phyloP scores from a whole-genome alignment of 2,113 vertebrate genomes.

The Colius striatus region DNA sequence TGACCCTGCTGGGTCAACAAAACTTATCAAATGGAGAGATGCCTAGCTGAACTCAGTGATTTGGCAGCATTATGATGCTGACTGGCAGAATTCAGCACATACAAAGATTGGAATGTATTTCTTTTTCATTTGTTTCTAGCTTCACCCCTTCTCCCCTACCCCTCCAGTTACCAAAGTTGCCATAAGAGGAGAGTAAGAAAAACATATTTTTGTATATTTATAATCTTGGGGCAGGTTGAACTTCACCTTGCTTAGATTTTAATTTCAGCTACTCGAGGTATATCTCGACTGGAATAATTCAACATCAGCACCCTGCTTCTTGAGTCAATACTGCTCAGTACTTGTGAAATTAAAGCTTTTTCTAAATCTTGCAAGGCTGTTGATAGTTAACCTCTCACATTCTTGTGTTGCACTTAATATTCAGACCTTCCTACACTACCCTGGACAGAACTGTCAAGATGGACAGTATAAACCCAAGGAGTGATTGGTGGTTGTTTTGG shows the following conservation, averaged over 20 bases:
- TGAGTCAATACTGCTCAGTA: neutral
- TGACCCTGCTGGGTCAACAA: neutral
- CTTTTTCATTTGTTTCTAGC: neutral
- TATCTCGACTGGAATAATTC: neutral
- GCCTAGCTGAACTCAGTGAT: neutral
- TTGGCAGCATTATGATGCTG: neutral
- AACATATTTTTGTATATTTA: too few relatives aligned
- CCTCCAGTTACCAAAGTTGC: neutral
- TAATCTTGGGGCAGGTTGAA: neutral
- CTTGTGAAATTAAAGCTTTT: neutral
- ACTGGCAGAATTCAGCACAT: neutral
- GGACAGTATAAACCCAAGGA: neutral
- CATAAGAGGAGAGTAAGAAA: neutral
- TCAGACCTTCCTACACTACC: neutral
- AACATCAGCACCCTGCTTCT: neutral
- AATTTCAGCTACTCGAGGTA: neutral
- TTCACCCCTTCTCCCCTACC: neutral
- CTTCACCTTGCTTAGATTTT: neutral
- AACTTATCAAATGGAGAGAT: neutral
- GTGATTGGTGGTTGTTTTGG: neutral
- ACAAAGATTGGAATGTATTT: neutral
- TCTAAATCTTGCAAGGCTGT: neutral
- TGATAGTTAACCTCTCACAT: neutral
- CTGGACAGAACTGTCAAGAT: neutral
- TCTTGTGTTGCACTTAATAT: neutral